Conservation (phyloP, 2,797 vertebrate genomes). For the Darevskia mixta region DNA sequence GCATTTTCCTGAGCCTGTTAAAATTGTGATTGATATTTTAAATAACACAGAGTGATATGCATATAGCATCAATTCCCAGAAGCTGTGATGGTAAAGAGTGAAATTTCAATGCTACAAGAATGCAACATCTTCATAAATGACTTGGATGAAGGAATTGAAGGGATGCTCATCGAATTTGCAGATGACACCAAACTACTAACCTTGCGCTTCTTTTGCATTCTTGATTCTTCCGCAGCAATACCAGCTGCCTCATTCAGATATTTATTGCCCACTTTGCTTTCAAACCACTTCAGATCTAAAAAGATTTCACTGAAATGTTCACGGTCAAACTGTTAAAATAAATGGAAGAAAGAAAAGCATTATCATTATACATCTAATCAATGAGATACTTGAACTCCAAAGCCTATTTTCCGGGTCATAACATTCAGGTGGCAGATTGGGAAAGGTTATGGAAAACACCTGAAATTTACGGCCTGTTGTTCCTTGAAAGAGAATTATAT, state of each 20-base stretch:
- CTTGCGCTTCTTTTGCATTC: conserved; percentile 82
- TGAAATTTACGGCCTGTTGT: too few species aligned
- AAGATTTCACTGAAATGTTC: conserved; percentile 97
- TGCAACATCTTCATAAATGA: neutral
- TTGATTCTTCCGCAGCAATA: conserved; percentile 89
- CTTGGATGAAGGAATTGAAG: too few species aligned
- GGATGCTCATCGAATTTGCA: too few species aligned
- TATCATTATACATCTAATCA: neutral
- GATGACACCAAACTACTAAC: conserved; percentile 67
- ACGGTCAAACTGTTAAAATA: conserved; percentile 89
- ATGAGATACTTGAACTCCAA: neutral
- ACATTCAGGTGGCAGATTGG: too few species aligned
- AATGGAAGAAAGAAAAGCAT: conserved; percentile 30
- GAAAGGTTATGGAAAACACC: too few species aligned
- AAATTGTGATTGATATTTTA: conserved; percentile 61
- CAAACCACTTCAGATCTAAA: conserved; percentile 99
- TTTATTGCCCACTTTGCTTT: conserved; percentile 98
- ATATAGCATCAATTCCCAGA: conserved; percentile 20
- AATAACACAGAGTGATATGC: conserved; percentile 46
- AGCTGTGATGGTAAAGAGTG: conserved; percentile 10
- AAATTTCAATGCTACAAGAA: neutral
- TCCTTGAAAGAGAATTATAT: too few species aligned
- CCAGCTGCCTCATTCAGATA: conserved; percentile 97
- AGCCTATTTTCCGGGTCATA: neutral
- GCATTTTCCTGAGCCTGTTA: conserved; percentile 82